Evolutionary conservation across 2,888 invertebrate species (phyloP), one percentile per base, ranked within the genome.

Genomic region (Caradrina clavipalpis): DNA sequence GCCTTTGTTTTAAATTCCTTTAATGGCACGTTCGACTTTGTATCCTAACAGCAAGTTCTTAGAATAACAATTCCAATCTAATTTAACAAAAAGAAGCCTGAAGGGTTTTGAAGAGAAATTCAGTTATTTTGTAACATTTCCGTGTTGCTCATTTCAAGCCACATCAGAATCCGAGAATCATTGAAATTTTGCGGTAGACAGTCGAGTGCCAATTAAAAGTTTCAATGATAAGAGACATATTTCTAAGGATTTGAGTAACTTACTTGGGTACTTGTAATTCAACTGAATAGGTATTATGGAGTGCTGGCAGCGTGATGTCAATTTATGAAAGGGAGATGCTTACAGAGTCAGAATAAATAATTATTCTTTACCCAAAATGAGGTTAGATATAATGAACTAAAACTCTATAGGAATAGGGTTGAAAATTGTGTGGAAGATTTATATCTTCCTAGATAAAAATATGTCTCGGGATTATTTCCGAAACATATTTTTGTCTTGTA

Each of bases 201-300:
- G 11, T 17, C 10, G 35, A 39, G 21, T 49, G 31, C 54, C 65
- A 73, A 70, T 73, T 70, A 70, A 70, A 70, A 73, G 73, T 70
- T 73, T 42, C 5, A 47, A 2, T 22, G 13, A 17, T 39, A 39
- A 39, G n/a, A 45, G 26, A 39, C n/a, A 64, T 39, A 47, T 73
- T 73, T 64, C 15, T 54, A 31, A 54, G n/a, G 39, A n/a, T 62
- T 54, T 47, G 15, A 26, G 53, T 39, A 73, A 63, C 39, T 54
- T 63, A n/a, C 10, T 39, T 26, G 17, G 42, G 42, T 70, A 31
- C 39, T 59, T 35, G 13, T 58, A 13, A 45, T 22, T n/a, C n/a
- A 31, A 17, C 21, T 69, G 11, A 70, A 45, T 17, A 17, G 45
- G 15, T 45, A 11, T n/a, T 35, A 35, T 13, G 7, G n/a, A 51